phyloP scores from a whole-genome alignment of 2,113 vertebrate genomes.

The Amblyornis subalaris region DNA sequence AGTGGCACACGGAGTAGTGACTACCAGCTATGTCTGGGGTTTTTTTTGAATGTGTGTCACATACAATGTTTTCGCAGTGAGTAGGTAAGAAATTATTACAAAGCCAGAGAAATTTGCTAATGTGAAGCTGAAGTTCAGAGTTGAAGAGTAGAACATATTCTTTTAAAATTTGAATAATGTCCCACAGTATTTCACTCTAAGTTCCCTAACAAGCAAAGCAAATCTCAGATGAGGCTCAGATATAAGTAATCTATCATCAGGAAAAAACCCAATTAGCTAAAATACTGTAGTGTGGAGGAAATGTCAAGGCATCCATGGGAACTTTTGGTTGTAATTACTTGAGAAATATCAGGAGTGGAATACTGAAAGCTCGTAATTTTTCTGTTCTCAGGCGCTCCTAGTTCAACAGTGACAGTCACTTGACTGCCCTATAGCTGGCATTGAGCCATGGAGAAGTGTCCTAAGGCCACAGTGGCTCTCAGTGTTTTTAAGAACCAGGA shows the following conservation, averaged over 20 bases:
- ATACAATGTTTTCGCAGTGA: background rate
- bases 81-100: background rate
- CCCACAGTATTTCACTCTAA: background rate
- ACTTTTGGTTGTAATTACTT: constrained; percentile 12
- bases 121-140: background rate
- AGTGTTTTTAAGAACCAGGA: background rate
- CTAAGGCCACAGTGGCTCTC: background rate
- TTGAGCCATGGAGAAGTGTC: background rate
- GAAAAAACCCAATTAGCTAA: background rate
- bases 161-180: background rate
- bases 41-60: background rate
- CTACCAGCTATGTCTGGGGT: background rate
- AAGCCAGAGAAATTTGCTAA: background rate
- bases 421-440: background rate
- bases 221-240: background rate
- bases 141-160: background rate
- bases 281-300: background rate
- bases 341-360: background rate
- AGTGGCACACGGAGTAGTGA: background rate
- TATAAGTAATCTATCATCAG: background rate
- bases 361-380: background rate
- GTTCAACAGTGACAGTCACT: background rate
- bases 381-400: background rate
- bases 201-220: background rate
- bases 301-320: background rate